Conservation (phyloP, 2,797 vertebrate species). For the Micromesistius poutassou region DNA sequence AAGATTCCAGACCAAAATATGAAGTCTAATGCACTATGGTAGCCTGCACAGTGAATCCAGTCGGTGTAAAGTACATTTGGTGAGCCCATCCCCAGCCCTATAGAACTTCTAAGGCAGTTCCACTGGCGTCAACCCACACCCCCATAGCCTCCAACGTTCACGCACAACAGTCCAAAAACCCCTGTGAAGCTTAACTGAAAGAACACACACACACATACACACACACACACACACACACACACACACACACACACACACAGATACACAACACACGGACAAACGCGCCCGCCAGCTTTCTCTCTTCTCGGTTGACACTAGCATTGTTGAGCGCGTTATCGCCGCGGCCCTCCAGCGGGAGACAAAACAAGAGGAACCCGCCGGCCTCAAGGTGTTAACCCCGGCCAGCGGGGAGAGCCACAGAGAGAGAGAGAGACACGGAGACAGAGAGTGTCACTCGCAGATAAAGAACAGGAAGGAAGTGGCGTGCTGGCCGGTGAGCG, state of each 20-base stretch:
- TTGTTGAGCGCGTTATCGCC: slow-evolving; percentile 38
- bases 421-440: not conserved
- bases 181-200: not conserved
- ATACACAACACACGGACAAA: not conserved
- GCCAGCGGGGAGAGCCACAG: not conserved
- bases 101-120: not conserved
- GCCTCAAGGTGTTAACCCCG: not conserved
- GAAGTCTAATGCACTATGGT: not conserved
- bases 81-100: not conserved
- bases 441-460: slow-evolving; percentile 8
- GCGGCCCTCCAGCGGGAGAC: not conserved
- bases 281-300: slow-evolving; percentile 16
- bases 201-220: not conserved
- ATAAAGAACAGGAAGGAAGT: slow-evolving; percentile 25
- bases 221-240: not conserved
- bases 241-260: not conserved
- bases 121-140: not conserved
- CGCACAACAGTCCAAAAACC: not conserved
- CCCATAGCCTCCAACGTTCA: not conserved
- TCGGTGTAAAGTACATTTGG: not conserved
- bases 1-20: not conserved
- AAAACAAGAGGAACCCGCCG: not conserved
- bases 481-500: not conserved
- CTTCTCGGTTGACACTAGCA: slow-evolving; percentile 15
- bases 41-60: not conserved